phyloP scores from a whole-genome alignment of 2,797 vertebrate species.

The Parotocinclus haroldoi region DNA sequence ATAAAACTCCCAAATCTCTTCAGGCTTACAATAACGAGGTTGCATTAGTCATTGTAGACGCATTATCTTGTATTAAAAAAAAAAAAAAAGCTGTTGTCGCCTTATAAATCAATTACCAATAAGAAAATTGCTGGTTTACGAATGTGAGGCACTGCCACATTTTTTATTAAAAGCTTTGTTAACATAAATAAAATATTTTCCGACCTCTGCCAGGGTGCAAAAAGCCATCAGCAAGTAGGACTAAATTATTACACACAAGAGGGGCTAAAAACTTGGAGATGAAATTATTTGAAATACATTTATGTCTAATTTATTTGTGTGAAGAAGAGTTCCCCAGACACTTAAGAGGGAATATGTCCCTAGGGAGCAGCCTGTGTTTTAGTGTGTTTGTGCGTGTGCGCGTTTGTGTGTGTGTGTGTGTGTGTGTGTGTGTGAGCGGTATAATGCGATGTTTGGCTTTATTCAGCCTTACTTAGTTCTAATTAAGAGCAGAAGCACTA shows the following conservation, averaged over 20 bases:
- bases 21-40: too few species aligned
- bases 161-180: slow-evolving; percentile 27
- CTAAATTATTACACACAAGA: slow-evolving; percentile 55
- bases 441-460: slow-evolving; percentile 55
- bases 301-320: slow-evolving; percentile 78
- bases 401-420: neutral
- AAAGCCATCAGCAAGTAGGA: slow-evolving; percentile 19
- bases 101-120: slow-evolving; percentile 38
- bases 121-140: slow-evolving; percentile 21
- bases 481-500: slow-evolving; percentile 77
- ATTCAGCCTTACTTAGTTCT: slow-evolving; percentile 70
- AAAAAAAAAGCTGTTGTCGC: neutral
- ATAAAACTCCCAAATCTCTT: too few species aligned
- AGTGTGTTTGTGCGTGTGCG: slow-evolving; percentile 8
- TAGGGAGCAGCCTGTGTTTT: slow-evolving; percentile 54
- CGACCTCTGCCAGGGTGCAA: slow-evolving; percentile 31
- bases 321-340: slow-evolving; percentile 68
- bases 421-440: neutral
- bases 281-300: slow-evolving; percentile 70
- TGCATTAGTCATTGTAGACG: too few species aligned
- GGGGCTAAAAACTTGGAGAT: slow-evolving; percentile 61
- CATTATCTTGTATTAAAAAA: too few species aligned
- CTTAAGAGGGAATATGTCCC: slow-evolving; percentile 58
- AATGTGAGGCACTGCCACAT: slow-evolving; percentile 21
- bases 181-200: slow-evolving; percentile 29